A percentile compares a stretch with the other conserved stretches of the same genome.
Evolutionary conservation across 2,113 vertebrate genomes (phyloP).

Genomic region (Pituophis catenifer): DNA sequence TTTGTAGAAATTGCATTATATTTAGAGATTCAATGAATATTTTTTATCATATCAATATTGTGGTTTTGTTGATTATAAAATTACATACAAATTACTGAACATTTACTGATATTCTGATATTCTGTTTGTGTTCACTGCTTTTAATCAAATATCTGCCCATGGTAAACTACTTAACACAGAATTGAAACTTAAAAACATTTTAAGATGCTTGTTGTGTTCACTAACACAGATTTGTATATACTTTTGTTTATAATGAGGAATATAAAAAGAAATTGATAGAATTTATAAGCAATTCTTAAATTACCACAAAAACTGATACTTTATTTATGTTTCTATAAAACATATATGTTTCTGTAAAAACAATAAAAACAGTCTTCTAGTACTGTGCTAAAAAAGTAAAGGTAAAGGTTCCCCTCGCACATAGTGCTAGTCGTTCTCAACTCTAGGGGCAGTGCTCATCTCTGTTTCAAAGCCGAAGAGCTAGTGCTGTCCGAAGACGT

Average conservation of each 20-base stretch:
- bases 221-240: not conserved
- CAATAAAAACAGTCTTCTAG: not conserved
- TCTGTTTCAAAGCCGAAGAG: no score
- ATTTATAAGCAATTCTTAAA: not conserved
- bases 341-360: not conserved
- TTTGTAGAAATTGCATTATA: not conserved
- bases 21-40: not conserved
- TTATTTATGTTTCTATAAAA: not conserved
- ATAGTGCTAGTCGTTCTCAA: not conserved
- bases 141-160: not conserved
- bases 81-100: not conserved
- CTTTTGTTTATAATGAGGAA: not conserved
- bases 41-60: not conserved
- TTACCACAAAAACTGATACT: not conserved
- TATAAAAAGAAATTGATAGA: not conserved
- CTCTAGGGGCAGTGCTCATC: no score
- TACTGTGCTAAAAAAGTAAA: not conserved
- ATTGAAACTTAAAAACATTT: not conserved
- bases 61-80: not conserved
- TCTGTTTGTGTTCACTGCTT: not conserved
- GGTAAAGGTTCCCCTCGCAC: no score
- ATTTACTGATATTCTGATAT: no score
- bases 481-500: no score
- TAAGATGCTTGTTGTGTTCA: not conserved
- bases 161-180: not conserved